Evolutionary conservation across 2,888 invertebrate species (phyloP).

Genomic region (Macrophya annulata): DNA sequence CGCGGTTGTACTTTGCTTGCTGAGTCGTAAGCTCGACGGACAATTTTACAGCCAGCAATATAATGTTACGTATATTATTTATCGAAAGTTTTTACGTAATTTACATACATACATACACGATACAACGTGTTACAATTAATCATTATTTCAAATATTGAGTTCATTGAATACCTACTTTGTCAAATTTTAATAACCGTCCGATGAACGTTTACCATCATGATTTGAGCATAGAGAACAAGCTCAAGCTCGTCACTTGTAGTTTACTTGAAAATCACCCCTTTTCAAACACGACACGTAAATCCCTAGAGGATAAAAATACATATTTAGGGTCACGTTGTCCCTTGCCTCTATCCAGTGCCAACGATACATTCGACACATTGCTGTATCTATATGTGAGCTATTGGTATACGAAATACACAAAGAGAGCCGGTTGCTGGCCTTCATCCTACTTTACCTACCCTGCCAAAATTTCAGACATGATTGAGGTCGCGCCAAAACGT

Average conservation of each 20-base stretch:
- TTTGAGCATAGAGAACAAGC: neutral
- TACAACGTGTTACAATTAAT: neutral
- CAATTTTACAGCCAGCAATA: conserved; percentile 13
- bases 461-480: conserved; percentile 52
- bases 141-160: neutral
- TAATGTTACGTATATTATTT: neutral
- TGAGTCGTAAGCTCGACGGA: neutral
- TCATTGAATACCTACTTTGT: neutral
- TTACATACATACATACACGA: neutral
- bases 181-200: neutral
- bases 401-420: conserved; percentile 1
- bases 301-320: conserved; percentile 34
- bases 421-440: neutral
- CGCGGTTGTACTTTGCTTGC: conserved; percentile 9
- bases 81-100: neutral
- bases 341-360: neutral
- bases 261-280: conserved; percentile 11
- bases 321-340: conserved; percentile 31
- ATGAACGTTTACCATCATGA: neutral
- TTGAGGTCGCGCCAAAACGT: conserved; percentile 58
- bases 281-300: conserved; percentile 19
- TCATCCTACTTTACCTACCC: neutral
- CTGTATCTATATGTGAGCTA: neutral
- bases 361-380: neutral
- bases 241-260: neutral